phyloP scores from a whole-genome alignment of 2,797 vertebrate genomes.

The Sciurus vulgaris region DNA sequence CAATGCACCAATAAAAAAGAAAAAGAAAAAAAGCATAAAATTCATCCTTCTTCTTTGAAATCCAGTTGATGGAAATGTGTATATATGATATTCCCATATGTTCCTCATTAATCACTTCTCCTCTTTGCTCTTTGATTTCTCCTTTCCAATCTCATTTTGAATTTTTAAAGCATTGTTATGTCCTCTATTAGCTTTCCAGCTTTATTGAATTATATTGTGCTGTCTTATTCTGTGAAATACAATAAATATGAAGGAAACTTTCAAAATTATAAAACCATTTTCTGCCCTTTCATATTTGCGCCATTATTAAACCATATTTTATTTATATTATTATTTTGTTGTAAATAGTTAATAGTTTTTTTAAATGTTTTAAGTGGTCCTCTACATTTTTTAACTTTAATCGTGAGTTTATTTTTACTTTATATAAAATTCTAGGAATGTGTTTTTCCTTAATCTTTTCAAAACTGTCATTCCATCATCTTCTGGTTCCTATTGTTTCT shows the following conservation, averaged over 20 bases:
- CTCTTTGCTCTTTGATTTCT: background rate
- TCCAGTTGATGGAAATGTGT: background rate
- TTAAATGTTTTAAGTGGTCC: background rate
- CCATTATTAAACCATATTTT: background rate
- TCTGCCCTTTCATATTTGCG: background rate
- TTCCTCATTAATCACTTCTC: background rate
- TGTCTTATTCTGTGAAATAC: background rate
- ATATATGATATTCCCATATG: background rate
- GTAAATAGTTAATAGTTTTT: background rate
- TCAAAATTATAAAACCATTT: background rate
- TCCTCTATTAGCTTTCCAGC: background rate
- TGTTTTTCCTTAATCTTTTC: background rate
- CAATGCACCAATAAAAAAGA: no score
- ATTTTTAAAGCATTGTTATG: background rate
- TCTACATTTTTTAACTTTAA: background rate
- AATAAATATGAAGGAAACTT: background rate
- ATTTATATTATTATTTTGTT: background rate
- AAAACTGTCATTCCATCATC: background rate
- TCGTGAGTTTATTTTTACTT: background rate
- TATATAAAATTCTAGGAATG: background rate
- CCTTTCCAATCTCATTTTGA: background rate
- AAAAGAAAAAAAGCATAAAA: background rate
- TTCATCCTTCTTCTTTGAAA: background rate
- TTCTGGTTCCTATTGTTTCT: background rate
- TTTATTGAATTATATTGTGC: background rate